A percentile compares a stretch with the other conserved stretches of the same genome.
phyloP scores from a whole-genome alignment of 2,797 vertebrate genomes.

The Macrochelys suwanniensis region DNA sequence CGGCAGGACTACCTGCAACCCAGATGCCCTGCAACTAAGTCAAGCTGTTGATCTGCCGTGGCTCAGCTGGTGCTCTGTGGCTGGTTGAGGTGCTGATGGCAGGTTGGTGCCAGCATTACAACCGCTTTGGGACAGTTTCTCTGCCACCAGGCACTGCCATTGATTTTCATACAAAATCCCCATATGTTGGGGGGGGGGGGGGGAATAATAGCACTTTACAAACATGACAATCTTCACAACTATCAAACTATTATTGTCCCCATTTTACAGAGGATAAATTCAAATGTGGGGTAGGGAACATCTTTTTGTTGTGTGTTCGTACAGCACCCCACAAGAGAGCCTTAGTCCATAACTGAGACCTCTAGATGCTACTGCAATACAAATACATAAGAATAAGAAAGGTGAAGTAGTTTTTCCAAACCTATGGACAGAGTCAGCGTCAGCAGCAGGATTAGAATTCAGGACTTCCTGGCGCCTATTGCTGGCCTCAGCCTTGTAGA shows the following conservation, averaged over 20 bases:
- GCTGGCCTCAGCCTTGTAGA: neutral
- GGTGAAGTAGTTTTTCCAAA: neutral
- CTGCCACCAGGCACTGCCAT: neutral
- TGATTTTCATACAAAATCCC: neutral
- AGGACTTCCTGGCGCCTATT: neutral
- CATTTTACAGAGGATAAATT: neutral
- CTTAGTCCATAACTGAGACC: accelerated
- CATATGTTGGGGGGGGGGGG: too few relatives aligned
- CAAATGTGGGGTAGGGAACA: neutral
- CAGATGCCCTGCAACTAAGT: neutral
- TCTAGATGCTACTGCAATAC: neutral
- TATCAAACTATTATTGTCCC: neutral
- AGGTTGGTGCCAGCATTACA: neutral
- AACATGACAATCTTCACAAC: neutral
- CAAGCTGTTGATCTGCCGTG: neutral
- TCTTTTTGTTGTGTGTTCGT: neutral
- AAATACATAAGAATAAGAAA: neutral
- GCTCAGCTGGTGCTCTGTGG: neutral
- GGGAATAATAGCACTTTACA: neutral
- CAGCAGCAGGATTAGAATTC: neutral
- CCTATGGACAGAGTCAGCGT: neutral
- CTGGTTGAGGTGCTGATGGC: neutral
- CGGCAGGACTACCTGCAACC: neutral
- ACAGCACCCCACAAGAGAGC: accelerated
- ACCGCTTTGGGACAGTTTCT: neutral